Conservation (phyloP, 2,113 vertebrate species). For the Chlorodrepanis virens region DNA sequence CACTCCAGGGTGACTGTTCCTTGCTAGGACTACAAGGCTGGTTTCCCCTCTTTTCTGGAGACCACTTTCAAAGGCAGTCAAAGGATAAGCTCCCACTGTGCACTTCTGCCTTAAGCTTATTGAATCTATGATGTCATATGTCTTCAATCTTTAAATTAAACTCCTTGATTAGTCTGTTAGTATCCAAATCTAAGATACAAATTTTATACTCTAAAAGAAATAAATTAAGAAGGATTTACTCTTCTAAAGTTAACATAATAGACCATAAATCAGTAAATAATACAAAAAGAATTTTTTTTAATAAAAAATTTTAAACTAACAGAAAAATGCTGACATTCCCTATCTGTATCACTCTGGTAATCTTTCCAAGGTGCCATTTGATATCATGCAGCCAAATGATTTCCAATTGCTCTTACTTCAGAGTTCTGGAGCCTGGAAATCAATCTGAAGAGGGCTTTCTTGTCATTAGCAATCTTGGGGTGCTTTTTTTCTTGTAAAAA, state of each 20-base stretch:
- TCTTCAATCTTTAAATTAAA: background rate
- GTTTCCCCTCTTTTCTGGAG: background rate
- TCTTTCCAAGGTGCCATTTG: background rate
- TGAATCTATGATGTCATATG: background rate
- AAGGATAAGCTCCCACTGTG: background rate
- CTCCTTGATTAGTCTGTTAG: background rate
- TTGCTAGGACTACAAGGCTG: background rate
- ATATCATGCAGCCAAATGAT: background rate
- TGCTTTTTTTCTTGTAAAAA: background rate
- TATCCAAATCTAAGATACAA: background rate
- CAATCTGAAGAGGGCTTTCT: background rate
- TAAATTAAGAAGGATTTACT: background rate
- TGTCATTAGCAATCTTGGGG: background rate
- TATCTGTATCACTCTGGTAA: background rate
- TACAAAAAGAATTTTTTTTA: fast-evolving
- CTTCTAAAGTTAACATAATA: background rate
- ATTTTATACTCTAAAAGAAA: background rate
- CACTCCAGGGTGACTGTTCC: background rate
- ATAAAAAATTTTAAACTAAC: background rate
- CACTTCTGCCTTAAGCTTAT: background rate
- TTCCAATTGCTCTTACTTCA: background rate
- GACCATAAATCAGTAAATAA: background rate
- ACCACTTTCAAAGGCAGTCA: background rate
- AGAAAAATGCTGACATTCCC: background rate
- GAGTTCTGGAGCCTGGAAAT: background rate